Conservation (phyloP, 2,113 vertebrate species). For the Verasper variegatus region DNA sequence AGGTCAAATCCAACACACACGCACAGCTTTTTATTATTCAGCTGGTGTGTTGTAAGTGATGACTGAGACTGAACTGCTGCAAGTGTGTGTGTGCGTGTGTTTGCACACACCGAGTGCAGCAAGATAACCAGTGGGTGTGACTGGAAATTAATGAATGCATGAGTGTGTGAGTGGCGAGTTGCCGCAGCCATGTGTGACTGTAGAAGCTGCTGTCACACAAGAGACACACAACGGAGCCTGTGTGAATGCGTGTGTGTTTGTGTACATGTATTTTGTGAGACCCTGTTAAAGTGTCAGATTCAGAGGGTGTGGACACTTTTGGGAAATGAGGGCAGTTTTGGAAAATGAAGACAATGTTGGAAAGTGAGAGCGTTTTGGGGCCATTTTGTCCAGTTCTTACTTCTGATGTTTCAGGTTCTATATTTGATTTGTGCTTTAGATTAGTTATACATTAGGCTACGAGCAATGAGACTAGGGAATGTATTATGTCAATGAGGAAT, state of each 20-base stretch:
- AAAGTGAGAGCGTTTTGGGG: not conserved
- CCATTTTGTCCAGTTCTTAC: not conserved
- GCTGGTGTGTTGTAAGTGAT: conserved; percentile 33
- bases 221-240: not conserved
- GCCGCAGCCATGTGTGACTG: conserved; percentile 33
- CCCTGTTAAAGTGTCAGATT: not conserved
- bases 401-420: not conserved
- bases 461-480: not conserved
- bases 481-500: not conserved
- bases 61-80: conserved; percentile 18
- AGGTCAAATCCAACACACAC: conserved; percentile 33
- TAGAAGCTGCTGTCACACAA: conserved; percentile 20
- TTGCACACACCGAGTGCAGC: conserved; percentile 16
- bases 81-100: conserved; percentile 3
- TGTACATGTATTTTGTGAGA: conserved; percentile 11
- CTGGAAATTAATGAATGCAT: not conserved
- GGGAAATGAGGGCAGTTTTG: not conserved
- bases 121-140: conserved; percentile 34
- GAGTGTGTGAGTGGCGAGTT: conserved; percentile 1
- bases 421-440: not conserved
- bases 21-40: conserved; percentile 36
- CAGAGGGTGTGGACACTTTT: conserved; percentile 2
- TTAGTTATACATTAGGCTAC: not conserved
- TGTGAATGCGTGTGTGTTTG: not conserved
- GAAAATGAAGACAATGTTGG: conserved; percentile 8